Base-by-base conservation (phyloP, 2,113 vertebrate species). In the Dascyllus trimaculatus region DNA sequence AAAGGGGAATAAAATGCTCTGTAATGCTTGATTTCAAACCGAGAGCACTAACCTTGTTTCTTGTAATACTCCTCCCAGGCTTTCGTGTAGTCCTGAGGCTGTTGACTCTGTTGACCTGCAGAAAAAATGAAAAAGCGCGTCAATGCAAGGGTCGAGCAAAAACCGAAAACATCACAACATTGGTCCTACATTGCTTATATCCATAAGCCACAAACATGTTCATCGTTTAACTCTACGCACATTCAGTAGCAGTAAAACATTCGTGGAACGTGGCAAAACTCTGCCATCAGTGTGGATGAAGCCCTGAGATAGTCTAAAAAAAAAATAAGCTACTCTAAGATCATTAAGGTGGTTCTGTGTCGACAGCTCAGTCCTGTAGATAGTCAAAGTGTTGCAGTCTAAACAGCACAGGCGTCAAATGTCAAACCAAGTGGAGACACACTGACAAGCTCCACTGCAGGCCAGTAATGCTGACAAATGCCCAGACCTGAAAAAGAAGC, bases 51-150 rank as follows among this genome's bases (percentile, higher is more conserved):
- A 95, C 94, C 94, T 95, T 95, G 94, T 90, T 96, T 96, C 92
- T 95, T 96, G 63, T 95, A 96, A 85, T 96, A 95, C 77, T 96
- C 92, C 88, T 96, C 94, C 93, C 93, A 95, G 81, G 95, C 94
- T 92, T 97, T 92, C 19, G 91, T 97, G 93, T 95, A 95, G 92
- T 96, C 92, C 91, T 95, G 93, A 84, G 93, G 93, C 78, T 95
- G 95, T 49, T 96, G 94, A 71, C 90, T 94, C 93, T 96, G 93
- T 82, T 95, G 95, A 94, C 94, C 94, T 96, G 81, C 56, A 90
- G 63, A 87, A 59, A 80, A 7, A 4, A 74, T 52, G 1, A 10
- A 71, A 45, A 25, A 56, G 8, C 13, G 14, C 43, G 60, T 91
- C 51, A 82, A 65, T 26, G 21, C 21, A 29, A n/a, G 48, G 14